phyloP scores from a whole-genome alignment of 2,797 vertebrate genomes.

The Enteromius fasciolatus region DNA sequence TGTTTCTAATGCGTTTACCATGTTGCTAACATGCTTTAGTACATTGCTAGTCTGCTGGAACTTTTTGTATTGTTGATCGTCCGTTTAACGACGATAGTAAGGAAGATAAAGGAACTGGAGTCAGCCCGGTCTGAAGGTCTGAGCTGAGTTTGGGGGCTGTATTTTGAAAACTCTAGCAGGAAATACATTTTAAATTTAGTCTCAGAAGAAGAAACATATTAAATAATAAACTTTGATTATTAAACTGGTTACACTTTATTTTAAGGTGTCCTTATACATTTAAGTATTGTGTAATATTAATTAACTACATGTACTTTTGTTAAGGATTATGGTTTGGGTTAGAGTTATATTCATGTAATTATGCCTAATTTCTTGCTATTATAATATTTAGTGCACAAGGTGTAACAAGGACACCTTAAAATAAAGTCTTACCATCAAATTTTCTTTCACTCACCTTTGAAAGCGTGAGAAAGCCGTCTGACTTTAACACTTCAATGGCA shows the following conservation, averaged over 20 bases:
- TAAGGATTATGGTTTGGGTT: background rate
- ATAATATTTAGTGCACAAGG: background rate
- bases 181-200: background rate
- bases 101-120: background rate
- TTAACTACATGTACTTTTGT: background rate
- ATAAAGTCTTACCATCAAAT: background rate
- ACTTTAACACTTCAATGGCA: conserved; percentile 89
- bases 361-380: background rate
- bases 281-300: background rate
- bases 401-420: background rate
- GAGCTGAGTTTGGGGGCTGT: background rate
- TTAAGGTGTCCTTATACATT: background rate
- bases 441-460: conserved; percentile 85
- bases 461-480: conserved; percentile 89
- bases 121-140: background rate
- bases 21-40: background rate
- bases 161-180: background rate
- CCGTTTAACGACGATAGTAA: background rate
- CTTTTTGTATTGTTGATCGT: no score
- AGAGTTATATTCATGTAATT: background rate
- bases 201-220: background rate
- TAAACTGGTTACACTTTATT: background rate
- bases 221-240: background rate
- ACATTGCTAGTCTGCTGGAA: background rate
- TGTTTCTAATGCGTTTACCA: no score